These are phyloP conservation scores for Melanostoma mellinum DNA, from an alignment of 2,888 invertebrate genomes.

Conservation along the genomic window DNA sequence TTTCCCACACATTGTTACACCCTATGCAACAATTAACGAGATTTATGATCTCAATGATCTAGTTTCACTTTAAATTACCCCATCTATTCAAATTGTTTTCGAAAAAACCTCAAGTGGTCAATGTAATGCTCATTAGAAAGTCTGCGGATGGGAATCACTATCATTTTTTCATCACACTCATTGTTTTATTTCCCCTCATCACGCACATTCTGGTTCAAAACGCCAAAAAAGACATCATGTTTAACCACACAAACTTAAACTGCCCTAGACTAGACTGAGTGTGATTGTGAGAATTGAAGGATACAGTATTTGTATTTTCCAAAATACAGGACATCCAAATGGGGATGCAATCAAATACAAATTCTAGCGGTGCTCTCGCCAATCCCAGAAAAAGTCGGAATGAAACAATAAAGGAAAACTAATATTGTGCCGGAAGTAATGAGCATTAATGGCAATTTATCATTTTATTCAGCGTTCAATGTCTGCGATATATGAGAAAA, in stretches of 20 bases:
- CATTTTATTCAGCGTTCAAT: constrained; percentile 51
- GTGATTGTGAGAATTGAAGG: constrained; percentile 9
- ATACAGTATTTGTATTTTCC: constrained; percentile 22
- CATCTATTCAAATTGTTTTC: constrained; percentile 59
- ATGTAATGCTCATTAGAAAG: constrained; percentile 71
- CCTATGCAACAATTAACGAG: constrained; percentile 52
- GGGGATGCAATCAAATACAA: constrained; percentile 32
- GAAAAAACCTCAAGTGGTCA: constrained; percentile 69
- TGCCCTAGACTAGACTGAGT: neutral
- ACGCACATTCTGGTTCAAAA: constrained; percentile 35
- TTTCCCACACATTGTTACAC: constrained; percentile 45
- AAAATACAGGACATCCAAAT: constrained; percentile 26
- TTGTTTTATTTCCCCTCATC: constrained; percentile 42
- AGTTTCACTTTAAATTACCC: constrained; percentile 57
- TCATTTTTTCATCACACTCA: constrained; percentile 24
- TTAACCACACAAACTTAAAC: constrained; percentile 9
- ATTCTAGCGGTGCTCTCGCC: constrained; percentile 2
- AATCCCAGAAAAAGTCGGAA: constrained; percentile 33
- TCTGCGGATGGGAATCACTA: constrained; percentile 61
- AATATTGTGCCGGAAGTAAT: constrained; percentile 72
- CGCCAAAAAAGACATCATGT: constrained; percentile 28
- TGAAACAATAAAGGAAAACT: constrained; percentile 55
- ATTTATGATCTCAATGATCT: constrained; percentile 71
- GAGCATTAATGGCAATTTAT: constrained; percentile 68
- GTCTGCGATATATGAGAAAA: constrained; percentile 21